Evolutionary conservation across 2,888 invertebrate genomes (phyloP), one percentile per base, ranked within the genome.

Genomic region (Conus canariensis): DNA sequence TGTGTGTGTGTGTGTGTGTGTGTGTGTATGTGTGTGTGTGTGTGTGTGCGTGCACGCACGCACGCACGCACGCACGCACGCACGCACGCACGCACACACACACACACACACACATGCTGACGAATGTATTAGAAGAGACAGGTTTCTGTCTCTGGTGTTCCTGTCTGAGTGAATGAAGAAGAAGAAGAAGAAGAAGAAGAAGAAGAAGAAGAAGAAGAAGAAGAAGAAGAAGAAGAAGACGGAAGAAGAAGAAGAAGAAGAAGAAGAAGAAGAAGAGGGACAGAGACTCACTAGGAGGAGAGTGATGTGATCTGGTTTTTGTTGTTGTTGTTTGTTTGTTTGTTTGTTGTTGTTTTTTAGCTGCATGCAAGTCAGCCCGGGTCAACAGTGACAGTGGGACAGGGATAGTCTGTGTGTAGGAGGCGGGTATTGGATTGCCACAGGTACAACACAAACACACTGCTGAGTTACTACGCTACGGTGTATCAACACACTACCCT

Each of bases 11-110:
- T 45, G 45, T 45, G 45, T 45, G 45, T 45, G 45, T 45, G 16
- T 85, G 58, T 82, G 80, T 82, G 80, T 82, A 45, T 82, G 30
- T 82, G 30, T 30, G 80, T 82, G 80, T 82, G 30, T 82, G 80
- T 82, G 30, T 82, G 80, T n/a, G 25, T 82, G 30, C 1, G 30
- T 16, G 60, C 7, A 2, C 60, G 16, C 60, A 2, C 7, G 60
- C 60, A 2, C 60, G 16, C 60, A 45, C 45, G 3, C 45, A 45
- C 45, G 3, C 45, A 45, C 45, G 3, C 45, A 45, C 45, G 3
- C 45, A 45, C 45, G n/a, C n/a, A 45, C 45, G 3, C 45, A 45
- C 45, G 3, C 45, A 45, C 45, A 45, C 45, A 45, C 45, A 45
- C 45, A 45, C 45, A 45, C 45, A 45, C 45, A 45, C 45, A 45